Evolutionary conservation across 1,140 invertebrate species (phyloP).

Genomic region (Dryas iulia): DNA sequence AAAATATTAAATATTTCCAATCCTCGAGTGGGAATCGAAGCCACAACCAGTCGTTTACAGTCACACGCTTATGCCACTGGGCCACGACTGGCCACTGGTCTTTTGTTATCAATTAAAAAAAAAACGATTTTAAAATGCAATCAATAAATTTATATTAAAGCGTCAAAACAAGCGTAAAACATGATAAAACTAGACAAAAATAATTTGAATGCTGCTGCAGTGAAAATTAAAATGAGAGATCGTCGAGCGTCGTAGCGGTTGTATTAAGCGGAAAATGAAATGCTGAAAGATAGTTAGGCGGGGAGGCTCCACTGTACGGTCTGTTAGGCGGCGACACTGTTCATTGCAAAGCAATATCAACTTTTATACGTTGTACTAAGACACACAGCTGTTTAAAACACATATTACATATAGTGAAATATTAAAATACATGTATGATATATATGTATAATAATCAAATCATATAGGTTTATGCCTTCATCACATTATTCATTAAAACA

Average conservation of each 20-base stretch:
- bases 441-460: not conserved
- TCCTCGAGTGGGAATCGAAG: too few species aligned
- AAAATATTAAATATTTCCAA: too few species aligned
- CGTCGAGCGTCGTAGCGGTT: slow-evolving; percentile 29
- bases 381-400: not conserved
- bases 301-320: slow-evolving; percentile 22
- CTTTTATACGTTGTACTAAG: not conserved
- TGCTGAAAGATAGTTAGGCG: slow-evolving; percentile 37
- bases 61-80: too few species aligned
- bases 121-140: not conserved
- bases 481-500: not conserved
- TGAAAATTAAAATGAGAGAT: slow-evolving; percentile 38
- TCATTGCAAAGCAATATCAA: not conserved
- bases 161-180: not conserved
- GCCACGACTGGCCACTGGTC: too few species aligned
- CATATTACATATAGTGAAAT: not conserved
- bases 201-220: slow-evolving; percentile 27
- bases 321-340: slow-evolving; percentile 10
- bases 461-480: not conserved
- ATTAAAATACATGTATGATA: not conserved
- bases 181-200: slow-evolving; percentile 25
- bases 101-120: not conserved
- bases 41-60: too few species aligned
- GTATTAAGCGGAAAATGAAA: slow-evolving; percentile 43
- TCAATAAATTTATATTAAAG: not conserved